Percentiles rank a stretch among this genome's conserved stretches.
phyloP scores from a whole-genome alignment of 2,888 invertebrate genomes.

The Shargacucullia verbasci region DNA sequence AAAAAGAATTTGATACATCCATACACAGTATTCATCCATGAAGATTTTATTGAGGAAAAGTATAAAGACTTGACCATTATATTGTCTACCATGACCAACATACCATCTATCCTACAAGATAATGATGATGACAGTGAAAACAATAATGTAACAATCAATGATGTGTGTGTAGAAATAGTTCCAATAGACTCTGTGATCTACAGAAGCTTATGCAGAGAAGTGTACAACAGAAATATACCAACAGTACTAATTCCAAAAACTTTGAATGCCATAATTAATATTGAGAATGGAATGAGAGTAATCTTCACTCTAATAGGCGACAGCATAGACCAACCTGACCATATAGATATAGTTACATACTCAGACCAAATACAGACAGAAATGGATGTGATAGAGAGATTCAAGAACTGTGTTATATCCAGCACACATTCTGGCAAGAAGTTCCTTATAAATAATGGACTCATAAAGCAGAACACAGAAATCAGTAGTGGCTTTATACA shows the following conservation, averaged over 20 bases:
- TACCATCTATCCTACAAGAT: conserved; percentile 73
- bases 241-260: conserved; percentile 87
- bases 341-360: conserved; percentile 86
- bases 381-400: conserved; percentile 77
- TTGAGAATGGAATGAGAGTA: conserved; percentile 89
- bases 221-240: conserved; percentile 79
- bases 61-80: conserved; percentile 72
- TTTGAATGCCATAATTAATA: conserved; percentile 86
- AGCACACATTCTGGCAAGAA: conserved; percentile 83
- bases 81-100: conserved; percentile 77
- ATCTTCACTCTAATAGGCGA: conserved; percentile 81
- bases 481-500: conserved; percentile 76
- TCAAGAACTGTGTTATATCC: conserved; percentile 86
- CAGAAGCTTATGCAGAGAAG: conserved; percentile 79
- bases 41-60: conserved; percentile 75
- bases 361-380: conserved; percentile 73
- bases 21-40: conserved; percentile 83
- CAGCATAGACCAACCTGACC: conserved; percentile 75
- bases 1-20: conserved; percentile 83
- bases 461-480: conserved; percentile 81
- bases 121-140: conserved; percentile 64
- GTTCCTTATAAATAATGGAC: conserved; percentile 88
- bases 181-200: conserved; percentile 79
- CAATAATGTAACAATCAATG: conserved; percentile 68
- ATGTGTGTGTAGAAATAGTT: conserved; percentile 83